Evolutionary conservation across 2,797 vertebrate species (phyloP), one percentile per base, ranked within the genome.

Genomic region (Sternotherus odoratus): DNA sequence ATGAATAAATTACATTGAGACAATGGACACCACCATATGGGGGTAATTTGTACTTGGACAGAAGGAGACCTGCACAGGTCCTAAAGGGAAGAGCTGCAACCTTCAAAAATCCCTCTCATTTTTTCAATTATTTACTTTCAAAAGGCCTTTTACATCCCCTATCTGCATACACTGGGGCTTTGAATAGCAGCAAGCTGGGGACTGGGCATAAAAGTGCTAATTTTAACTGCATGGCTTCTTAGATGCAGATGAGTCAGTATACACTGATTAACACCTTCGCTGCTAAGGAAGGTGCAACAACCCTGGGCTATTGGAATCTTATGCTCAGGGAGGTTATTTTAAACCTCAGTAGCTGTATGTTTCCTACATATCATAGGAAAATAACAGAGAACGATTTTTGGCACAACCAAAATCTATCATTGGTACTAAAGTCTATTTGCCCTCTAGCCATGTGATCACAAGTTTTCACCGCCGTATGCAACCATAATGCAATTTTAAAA

Each of bases 91-190:
- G 94, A 95, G 90, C 92, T 85, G 77, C 90, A 92, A 88, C 96
- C 94, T 97, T 96, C 9, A 54, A 97, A 97, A 95, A 96, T 94
- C 96, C 92, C 90, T 95, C 90, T 97, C 95, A 87, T 97, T 98
- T 98, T 97, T 96, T 89, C 89, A 97, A 88, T 97, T 97, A 97
- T 97, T 97, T 97, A 95, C 91, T 97, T 97, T 97, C 91, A 94
- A 96, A 97, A 96, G 93, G 77, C 90, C 48, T 95, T 95, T 97
- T 96, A 83, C 95, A 91, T 96, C 92, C 88, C 87, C 79, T 93
- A 82, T 93, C 93, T 90, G 91, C 79, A 93, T 94, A 95, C 87
- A 95, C 43, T 43, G 91, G 63, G 89, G 77, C 83, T 95, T 86
- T 97, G 91, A 97, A 96, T 92, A 94, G 89, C 87, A 83, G 82